Evolutionary conservation across 2,113 vertebrate genomes (phyloP).

Genomic region (Cyanistes caeruleus): DNA sequence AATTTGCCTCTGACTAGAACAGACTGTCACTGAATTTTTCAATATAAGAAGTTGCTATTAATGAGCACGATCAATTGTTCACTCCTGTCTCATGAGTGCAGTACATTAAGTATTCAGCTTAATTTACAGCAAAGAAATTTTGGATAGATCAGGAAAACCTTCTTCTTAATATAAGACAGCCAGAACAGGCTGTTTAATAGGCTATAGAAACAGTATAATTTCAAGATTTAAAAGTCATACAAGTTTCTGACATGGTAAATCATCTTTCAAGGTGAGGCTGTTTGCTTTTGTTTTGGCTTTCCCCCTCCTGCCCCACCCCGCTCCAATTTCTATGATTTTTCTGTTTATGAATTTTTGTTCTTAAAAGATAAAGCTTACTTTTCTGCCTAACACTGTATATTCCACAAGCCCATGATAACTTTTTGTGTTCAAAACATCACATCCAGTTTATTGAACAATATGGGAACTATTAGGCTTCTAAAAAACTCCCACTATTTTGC

Average conservation of each 20-base stretch:
- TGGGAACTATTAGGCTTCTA: background rate
- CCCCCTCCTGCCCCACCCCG: fast-evolving
- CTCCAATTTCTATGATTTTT: background rate
- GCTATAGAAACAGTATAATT: background rate
- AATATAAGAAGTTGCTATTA: background rate
- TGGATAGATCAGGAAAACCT: background rate
- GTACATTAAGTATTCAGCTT: background rate
- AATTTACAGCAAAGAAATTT: background rate
- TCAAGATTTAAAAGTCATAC: background rate
- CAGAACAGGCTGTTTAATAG: background rate
- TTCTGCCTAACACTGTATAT: background rate
- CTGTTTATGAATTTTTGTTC: background rate
- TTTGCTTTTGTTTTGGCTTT: background rate
- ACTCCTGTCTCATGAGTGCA: background rate
- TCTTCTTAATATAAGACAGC: background rate
- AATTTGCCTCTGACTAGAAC: background rate
- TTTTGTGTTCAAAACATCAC: background rate
- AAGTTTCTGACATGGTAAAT: background rate
- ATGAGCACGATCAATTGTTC: background rate
- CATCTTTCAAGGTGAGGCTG: background rate
- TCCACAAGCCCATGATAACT: background rate
- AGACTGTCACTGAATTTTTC: background rate
- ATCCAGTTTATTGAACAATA: background rate
- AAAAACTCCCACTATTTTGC: background rate
- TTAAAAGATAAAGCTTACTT: background rate